Evolutionary conservation across 2,113 vertebrate genomes (phyloP).

Genomic region (Aptenodytes forsteri): DNA sequence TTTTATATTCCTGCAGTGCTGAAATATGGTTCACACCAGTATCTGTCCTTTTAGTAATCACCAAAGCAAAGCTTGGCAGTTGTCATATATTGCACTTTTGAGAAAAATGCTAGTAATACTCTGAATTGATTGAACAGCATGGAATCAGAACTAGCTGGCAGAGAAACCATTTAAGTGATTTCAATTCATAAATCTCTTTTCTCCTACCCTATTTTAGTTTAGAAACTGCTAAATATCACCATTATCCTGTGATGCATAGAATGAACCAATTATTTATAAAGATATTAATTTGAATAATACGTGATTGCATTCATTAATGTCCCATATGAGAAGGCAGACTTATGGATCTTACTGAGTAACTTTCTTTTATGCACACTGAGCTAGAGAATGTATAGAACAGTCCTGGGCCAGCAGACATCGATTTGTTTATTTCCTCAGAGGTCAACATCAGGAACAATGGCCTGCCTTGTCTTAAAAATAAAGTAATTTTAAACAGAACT

Average conservation of each 20-base stretch:
- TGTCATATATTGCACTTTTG: slow-evolving; percentile 74
- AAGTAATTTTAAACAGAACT: neutral
- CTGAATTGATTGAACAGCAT: slow-evolving; percentile 72
- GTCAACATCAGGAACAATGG: neutral
- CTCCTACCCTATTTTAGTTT: slow-evolving; percentile 4
- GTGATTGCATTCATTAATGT: slow-evolving; percentile 3
- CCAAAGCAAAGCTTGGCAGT: slow-evolving; percentile 77
- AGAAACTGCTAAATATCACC: slow-evolving; percentile 22
- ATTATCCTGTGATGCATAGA: slow-evolving; percentile 39
- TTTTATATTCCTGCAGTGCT: slow-evolving; percentile 72
- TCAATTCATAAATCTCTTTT: slow-evolving; percentile 29
- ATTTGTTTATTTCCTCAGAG: slow-evolving; percentile 19
- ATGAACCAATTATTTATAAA: slow-evolving; percentile 44
- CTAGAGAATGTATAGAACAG: neutral
- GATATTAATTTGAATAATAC: slow-evolving; percentile 31
- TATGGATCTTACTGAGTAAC: neutral
- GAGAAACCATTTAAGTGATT: slow-evolving; percentile 54
- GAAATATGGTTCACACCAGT: slow-evolving; percentile 73
- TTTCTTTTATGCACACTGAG: neutral
- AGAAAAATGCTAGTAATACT: slow-evolving; percentile 75
- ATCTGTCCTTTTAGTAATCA: slow-evolving; percentile 76
- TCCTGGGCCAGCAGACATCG: neutral
- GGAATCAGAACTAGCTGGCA: slow-evolving; percentile 63
- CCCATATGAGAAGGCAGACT: neutral
- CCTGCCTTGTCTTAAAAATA: neutral